These are phyloP conservation scores for Zoanthus gigantus DNA, from an alignment of 92 coral and sea anemone species.

Conservation along the genomic window DNA sequence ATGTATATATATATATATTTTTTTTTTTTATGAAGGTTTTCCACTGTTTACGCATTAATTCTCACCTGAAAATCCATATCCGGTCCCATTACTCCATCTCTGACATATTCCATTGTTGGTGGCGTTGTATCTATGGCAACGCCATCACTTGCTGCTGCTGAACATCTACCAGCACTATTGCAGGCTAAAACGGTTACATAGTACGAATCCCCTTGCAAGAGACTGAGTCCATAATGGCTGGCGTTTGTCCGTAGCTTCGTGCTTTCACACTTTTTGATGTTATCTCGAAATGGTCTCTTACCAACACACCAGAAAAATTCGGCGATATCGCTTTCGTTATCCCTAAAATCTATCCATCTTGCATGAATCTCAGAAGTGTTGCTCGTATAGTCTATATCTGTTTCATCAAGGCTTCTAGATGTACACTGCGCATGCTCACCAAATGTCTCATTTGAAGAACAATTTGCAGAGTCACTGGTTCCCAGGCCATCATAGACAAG, in stretches of 20 bases:
- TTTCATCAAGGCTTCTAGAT: constrained; percentile 82
- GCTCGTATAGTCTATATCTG: constrained; percentile 86
- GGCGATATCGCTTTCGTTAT: constrained; percentile 87
- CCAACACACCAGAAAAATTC: constrained; percentile 97
- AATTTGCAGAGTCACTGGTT: constrained; percentile 77
- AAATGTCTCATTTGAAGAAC: constrained; percentile 85
- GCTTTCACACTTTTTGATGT: constrained; percentile 88
- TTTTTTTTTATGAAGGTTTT: no score
- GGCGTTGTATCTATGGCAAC: constrained; percentile 92
- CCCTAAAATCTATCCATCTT: constrained; percentile 95
- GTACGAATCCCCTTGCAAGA: constrained; percentile 79
- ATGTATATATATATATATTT: no score
- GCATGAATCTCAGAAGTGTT: constrained; percentile 88
- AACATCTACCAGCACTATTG: constrained; percentile 91
- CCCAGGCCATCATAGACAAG: constrained; percentile 82
- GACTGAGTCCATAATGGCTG: constrained; percentile 81
- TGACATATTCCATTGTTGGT: constrained; percentile 87
- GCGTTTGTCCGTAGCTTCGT: constrained; percentile 83
- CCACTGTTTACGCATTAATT: not conserved
- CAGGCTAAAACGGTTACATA: constrained; percentile 95
- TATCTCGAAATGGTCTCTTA: constrained; percentile 78
- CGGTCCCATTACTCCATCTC: constrained; percentile 97
- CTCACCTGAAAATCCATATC: constrained; percentile 96
- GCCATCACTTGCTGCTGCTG: constrained; percentile 90
- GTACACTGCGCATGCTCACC: constrained; percentile 93